These are phyloP conservation scores for Cephonodes hylas DNA, from an alignment of 2,888 invertebrate species.

Conservation along the genomic window DNA sequence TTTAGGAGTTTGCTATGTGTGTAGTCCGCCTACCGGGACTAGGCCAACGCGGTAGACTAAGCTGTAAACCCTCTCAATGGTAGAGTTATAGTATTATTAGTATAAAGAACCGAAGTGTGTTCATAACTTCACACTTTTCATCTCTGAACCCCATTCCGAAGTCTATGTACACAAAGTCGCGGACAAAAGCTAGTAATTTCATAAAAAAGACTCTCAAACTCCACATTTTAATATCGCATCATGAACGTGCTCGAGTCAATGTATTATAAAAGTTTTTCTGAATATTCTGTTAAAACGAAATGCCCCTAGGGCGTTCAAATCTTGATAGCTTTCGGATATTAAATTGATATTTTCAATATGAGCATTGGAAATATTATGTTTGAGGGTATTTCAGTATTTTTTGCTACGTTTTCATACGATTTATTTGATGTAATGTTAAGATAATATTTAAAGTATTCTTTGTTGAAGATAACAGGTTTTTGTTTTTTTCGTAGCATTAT, in stretches of 20 bases:
- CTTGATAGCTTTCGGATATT: slow-evolving; percentile 22
- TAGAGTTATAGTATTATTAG: too few relatives aligned
- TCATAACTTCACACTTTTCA: too few relatives aligned
- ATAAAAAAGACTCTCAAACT: background rate
- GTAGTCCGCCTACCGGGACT: too few relatives aligned
- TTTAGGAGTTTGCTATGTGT: background rate
- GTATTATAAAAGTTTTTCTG: background rate
- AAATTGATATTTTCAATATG: slow-evolving; percentile 11
- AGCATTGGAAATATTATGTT: slow-evolving; percentile 2
- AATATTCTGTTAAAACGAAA: slow-evolving; percentile 9
- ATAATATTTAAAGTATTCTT: background rate
- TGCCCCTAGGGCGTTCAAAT: background rate
- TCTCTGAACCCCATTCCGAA: too few relatives aligned
- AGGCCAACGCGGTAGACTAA: too few relatives aligned
- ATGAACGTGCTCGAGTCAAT: background rate
- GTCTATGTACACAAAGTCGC: too few relatives aligned
- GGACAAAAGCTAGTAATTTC: too few relatives aligned
- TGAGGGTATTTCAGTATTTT: background rate
- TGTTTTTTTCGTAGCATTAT: too few relatives aligned
- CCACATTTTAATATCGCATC: background rate
- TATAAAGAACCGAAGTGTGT: too few relatives aligned
- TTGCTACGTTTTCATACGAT: background rate
- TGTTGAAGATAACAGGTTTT: too few relatives aligned
- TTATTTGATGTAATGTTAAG: background rate
- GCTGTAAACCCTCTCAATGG: too few relatives aligned